phyloP scores from a whole-genome alignment of 2,113 vertebrate species.

The Lampris megalopsis region DNA sequence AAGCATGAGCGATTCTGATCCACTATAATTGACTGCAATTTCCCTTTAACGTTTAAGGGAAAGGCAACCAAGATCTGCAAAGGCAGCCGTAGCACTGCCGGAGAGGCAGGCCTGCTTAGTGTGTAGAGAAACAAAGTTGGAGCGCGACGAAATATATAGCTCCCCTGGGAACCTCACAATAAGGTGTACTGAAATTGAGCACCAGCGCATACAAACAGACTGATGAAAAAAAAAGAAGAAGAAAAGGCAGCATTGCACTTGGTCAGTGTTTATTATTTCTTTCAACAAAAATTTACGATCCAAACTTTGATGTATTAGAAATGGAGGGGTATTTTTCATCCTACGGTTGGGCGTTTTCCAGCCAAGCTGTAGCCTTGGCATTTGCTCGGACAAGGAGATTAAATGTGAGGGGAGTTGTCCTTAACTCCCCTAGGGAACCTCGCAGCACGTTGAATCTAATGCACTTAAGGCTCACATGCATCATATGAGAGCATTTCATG shows the following conservation, averaged over 20 bases:
- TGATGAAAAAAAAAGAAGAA: not conserved
- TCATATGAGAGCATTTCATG: conserved; percentile 18
- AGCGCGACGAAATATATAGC: not conserved
- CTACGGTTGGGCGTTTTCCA: conserved; percentile 29
- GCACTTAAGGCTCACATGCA: conserved; percentile 36
- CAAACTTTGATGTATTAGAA: conserved; percentile 7
- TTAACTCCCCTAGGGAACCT: conserved; percentile 47
- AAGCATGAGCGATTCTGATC: too few relatives aligned
- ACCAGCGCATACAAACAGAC: not conserved
- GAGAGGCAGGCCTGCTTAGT: not conserved
- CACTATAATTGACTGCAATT: too few relatives aligned
- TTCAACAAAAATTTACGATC: conserved; percentile 13
- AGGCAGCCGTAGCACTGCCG: too few relatives aligned
- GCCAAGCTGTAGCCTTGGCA: conserved; percentile 33
- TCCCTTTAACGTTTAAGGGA: too few relatives aligned
- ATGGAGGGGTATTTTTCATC: conserved; percentile 6
- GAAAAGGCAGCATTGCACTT: not conserved
- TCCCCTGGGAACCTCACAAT: not conserved
- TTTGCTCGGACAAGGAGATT: conserved; percentile 47
- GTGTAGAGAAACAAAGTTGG: not conserved
- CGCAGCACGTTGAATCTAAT: conserved; percentile 35
- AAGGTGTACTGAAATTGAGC: not conserved
- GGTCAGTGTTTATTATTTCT: conserved; percentile 23
- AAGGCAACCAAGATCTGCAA: too few relatives aligned
- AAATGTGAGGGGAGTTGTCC: conserved; percentile 43